Conservation (phyloP, 2,888 invertebrate genomes). For the Chydorus sphaericus region DNA sequence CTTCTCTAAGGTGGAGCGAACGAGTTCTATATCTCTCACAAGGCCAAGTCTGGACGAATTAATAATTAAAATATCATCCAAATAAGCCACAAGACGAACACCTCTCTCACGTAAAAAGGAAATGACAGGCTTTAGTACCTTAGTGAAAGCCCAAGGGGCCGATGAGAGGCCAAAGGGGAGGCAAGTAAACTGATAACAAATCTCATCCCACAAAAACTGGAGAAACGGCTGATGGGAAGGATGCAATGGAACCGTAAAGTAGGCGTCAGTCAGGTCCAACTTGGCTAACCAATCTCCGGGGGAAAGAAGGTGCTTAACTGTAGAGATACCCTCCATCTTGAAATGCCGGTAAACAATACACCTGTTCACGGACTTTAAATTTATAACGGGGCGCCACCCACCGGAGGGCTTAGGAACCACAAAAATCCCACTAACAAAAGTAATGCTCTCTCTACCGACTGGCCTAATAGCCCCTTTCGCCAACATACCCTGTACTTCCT, state of each 20-base stretch:
- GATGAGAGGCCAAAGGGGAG: neutral
- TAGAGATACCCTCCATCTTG: neutral
- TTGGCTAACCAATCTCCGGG: neutral
- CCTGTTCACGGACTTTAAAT: neutral
- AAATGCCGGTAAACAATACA: neutral
- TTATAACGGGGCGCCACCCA: neutral
- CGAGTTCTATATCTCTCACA: neutral
- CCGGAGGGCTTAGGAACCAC: neutral
- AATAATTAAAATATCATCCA: neutral
- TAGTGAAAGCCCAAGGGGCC: neutral
- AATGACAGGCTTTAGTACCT: neutral
- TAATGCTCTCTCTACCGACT: no score
- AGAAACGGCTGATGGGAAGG: neutral
- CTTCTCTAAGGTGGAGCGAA: neutral
- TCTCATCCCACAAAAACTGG: neutral
- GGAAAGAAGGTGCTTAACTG: neutral
- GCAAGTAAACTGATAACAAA: neutral
- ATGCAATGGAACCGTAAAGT: neutral
- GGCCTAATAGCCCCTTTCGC: neutral
- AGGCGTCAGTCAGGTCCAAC: neutral
- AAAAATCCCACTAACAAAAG: neutral
- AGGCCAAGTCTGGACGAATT: neutral
- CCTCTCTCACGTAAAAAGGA: neutral
- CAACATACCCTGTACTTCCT: no score
- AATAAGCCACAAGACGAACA: neutral